phyloP scores from a whole-genome alignment of 1,140 invertebrate genomes.

The Adoxophyes honmai region DNA sequence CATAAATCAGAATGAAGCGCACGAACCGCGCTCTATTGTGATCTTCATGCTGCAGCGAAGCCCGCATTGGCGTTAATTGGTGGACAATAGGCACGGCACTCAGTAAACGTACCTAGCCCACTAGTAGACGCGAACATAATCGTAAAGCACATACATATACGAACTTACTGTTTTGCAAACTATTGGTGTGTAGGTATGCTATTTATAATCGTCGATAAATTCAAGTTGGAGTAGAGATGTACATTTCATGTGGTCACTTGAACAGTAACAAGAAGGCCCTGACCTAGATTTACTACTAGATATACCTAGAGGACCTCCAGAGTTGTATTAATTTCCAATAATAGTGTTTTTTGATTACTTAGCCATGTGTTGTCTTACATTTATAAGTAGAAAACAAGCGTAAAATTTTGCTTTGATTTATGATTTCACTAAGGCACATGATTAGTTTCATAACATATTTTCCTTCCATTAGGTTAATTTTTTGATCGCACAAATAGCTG shows the following conservation, averaged over 20 bases:
- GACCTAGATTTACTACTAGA: too few species aligned
- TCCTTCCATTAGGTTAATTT: conserved; percentile 87
- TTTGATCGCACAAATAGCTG: conserved; percentile 87
- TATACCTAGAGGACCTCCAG: too few species aligned
- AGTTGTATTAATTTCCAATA: too few species aligned
- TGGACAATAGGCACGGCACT: conserved; percentile 3
- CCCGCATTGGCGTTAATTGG: neutral
- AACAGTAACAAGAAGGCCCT: too few species aligned
- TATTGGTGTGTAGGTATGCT: too few species aligned
- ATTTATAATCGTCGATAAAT: too few species aligned
- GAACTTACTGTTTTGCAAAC: too few species aligned
- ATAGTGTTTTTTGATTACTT: neutral
- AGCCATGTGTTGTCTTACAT: conserved; percentile 2
- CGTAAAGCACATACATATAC: too few species aligned
- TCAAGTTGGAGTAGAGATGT: too few species aligned
- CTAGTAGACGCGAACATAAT: too few species aligned
- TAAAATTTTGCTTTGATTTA: conserved; percentile 18
- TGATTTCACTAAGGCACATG: conserved; percentile 28
- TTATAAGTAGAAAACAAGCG: neutral
- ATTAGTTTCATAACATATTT: conserved; percentile 41
- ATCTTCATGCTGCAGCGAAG: neutral
- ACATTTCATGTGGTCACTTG: too few species aligned
- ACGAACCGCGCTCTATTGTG: neutral
- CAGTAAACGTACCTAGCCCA: neutral
- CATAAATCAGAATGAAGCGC: too few species aligned